phyloP scores from a whole-genome alignment of 2,797 vertebrate species.

The Falco rusticolus region DNA sequence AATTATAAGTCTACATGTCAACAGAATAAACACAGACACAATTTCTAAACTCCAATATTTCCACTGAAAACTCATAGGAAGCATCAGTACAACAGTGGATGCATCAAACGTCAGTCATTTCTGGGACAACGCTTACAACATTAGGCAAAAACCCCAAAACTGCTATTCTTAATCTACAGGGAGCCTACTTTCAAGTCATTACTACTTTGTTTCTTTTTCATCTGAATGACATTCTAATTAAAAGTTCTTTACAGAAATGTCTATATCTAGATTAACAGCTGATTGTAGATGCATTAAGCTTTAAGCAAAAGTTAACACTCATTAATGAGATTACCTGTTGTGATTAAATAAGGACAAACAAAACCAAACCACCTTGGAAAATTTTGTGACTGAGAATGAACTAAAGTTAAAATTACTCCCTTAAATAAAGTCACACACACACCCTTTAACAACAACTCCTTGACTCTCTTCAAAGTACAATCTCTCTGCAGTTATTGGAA shows the following conservation, averaged over 20 bases:
- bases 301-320: slow-evolving; percentile 75
- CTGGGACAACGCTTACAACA: background rate
- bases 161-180: slow-evolving; percentile 48
- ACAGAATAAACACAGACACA: background rate
- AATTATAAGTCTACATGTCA: background rate
- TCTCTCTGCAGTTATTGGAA: slow-evolving; percentile 3
- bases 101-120: background rate
- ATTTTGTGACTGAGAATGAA: slow-evolving; percentile 50
- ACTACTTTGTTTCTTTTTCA: slow-evolving; percentile 74
- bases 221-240: slow-evolving; percentile 71
- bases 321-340: slow-evolving; percentile 79
- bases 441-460: background rate
- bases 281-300: slow-evolving; percentile 71
- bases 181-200: slow-evolving; percentile 74
- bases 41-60: background rate
- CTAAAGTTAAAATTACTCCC: slow-evolving; percentile 45
- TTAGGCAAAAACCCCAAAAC: background rate
- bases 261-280: slow-evolving; percentile 55
- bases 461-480: background rate
- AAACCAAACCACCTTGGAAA: slow-evolving; percentile 64
- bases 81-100: background rate
- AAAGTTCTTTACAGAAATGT: slow-evolving; percentile 66
- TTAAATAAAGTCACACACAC: slow-evolving; percentile 17
- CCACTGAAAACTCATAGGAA: background rate
- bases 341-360: slow-evolving; percentile 71